A percentile compares a stretch with the other conserved stretches of the same genome.
Conservation (phyloP, 2,888 invertebrate genomes). For the Thelaira solivaga region DNA sequence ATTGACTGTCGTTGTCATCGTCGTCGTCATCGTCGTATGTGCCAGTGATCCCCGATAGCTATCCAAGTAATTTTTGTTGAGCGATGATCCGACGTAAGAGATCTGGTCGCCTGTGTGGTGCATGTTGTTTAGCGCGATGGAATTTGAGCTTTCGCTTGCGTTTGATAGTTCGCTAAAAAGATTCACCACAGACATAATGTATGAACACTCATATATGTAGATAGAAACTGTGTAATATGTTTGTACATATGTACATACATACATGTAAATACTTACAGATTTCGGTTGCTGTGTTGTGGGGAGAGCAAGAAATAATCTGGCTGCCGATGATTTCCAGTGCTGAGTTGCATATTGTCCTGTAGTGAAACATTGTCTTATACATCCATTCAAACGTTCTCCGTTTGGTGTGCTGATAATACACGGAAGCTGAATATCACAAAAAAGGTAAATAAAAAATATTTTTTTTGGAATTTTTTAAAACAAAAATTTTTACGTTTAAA, state of each 20-base stretch:
- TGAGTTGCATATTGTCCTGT: conserved; percentile 77
- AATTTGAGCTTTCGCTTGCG: conserved; percentile 82
- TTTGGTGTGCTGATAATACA: conserved; percentile 78
- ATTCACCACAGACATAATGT: background rate
- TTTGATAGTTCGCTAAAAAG: conserved; percentile 73
- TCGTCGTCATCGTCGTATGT: conserved; percentile 78
- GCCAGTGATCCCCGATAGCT: conserved; percentile 78
- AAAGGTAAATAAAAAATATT: conserved; percentile 64
- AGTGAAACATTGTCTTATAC: conserved; percentile 78
- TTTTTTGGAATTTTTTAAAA: conserved; percentile 15
- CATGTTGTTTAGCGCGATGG: conserved; percentile 92
- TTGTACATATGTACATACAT: background rate
- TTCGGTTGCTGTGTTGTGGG: conserved; percentile 79
- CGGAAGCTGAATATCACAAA: conserved; percentile 77
- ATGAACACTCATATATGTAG: background rate
- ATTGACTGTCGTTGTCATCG: conserved; percentile 80
- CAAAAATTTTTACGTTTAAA: conserved; percentile 33
- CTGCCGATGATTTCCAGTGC: conserved; percentile 79
- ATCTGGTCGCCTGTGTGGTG: conserved; percentile 81
- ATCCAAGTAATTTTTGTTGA: conserved; percentile 78
- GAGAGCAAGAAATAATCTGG: conserved; percentile 80
- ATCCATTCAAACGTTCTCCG: conserved; percentile 77
- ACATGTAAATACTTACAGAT: conserved; percentile 78
- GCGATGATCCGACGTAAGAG: conserved; percentile 77
- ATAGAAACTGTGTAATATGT: background rate